phyloP scores from a whole-genome alignment of 2,888 invertebrate genomes.

The Oxyscelio sp. region DNA sequence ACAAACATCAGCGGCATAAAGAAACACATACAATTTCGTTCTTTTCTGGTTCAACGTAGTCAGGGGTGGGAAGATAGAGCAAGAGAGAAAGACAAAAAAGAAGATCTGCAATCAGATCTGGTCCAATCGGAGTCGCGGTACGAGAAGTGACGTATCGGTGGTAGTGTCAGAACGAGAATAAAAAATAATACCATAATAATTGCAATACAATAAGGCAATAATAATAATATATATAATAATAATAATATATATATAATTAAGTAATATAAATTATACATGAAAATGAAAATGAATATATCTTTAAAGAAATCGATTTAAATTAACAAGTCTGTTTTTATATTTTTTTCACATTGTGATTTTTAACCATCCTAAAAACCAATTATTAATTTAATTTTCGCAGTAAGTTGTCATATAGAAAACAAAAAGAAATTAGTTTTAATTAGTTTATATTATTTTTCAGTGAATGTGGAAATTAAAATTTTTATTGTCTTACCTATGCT shows the following conservation, averaged over 20 bases:
- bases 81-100: conserved; percentile 8
- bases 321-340: too few species aligned
- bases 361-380: too few species aligned
- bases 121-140: conserved; percentile 68
- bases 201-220: conserved; percentile 79
- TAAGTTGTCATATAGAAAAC: too few species aligned
- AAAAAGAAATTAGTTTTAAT: too few species aligned
- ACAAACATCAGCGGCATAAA: conserved; percentile 37
- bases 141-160: conserved; percentile 62
- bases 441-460: too few species aligned
- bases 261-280: too few species aligned
- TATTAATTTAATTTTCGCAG: too few species aligned
- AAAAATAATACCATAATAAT: conserved; percentile 76
- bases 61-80: conserved; percentile 3
- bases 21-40: conserved; percentile 54
- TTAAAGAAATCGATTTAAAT: too few species aligned
- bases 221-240: conserved; percentile 78
- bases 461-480: too few species aligned
- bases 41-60: conserved; percentile 46
- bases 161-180: conserved; percentile 72
- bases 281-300: too few species aligned
- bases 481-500: too few species aligned
- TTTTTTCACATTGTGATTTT: too few species aligned
- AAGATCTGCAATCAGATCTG: conserved; percentile 46
- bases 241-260: conserved; percentile 53